Evolutionary conservation across 2,113 vertebrate species (phyloP).

Genomic region (Eulemur rufifrons): DNA sequence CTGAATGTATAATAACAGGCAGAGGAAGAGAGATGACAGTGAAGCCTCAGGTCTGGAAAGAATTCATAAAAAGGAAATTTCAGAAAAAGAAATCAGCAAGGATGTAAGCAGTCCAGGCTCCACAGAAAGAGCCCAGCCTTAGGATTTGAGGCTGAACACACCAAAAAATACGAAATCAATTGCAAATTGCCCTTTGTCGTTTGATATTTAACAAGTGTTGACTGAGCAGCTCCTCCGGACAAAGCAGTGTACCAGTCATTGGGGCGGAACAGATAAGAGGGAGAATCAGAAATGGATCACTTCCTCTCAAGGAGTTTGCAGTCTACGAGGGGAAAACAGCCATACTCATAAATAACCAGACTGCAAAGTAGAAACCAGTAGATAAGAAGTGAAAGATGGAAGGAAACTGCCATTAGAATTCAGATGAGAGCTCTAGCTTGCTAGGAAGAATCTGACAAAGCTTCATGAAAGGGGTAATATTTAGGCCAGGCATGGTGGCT

Average conservation of each 20-base stretch:
- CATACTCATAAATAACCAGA: neutral
- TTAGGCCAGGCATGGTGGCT: neutral
- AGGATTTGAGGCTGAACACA: neutral
- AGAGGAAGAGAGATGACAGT: neutral
- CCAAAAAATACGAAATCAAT: neutral
- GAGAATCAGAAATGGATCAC: neutral
- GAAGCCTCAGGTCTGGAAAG: neutral
- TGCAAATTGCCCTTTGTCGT: neutral
- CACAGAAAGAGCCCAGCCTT: neutral
- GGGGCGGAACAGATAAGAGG: neutral
- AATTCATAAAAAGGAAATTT: neutral
- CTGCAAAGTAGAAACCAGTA: neutral
- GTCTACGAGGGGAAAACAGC: neutral
- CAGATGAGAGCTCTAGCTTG: neutral
- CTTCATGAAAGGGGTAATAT: neutral
- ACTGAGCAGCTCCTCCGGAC: neutral
- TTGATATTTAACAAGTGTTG: neutral
- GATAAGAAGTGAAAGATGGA: neutral
- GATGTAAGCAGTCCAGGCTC: neutral
- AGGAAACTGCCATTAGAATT: neutral
- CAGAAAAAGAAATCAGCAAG: neutral
- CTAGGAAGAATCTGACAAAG: neutral
- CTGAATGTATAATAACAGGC: neutral
- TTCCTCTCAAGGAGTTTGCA: neutral
- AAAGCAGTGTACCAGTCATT: neutral